Evolutionary conservation across 1,140 invertebrate species (phyloP), one percentile per base, ranked within the genome.

Genomic region (Sminthurides bifidus): DNA sequence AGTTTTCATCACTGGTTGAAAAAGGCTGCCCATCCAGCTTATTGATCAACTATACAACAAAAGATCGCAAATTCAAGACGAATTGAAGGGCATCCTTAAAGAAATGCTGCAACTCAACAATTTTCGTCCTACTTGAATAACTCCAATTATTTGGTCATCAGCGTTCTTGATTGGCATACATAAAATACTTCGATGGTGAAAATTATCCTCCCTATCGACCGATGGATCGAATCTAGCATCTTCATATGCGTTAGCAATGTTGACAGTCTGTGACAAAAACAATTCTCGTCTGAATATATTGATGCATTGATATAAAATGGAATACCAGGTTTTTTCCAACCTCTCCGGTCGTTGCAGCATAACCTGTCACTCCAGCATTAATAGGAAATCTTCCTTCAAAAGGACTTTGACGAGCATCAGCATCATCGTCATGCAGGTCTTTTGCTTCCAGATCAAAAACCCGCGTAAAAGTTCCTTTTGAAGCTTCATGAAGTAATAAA

Each of bases 81-180:
- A n/a, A n/a, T n/a, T n/a, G n/a, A n/a, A n/a, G n/a, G n/a, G n/a
- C n/a, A n/a, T n/a, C n/a, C n/a, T n/a, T n/a, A n/a, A n/a, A n/a
- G n/a, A n/a, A n/a, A n/a, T n/a, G n/a, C n/a, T n/a, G n/a, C 1
- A 48, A 14, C 19, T 37, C 54, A 38, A 54, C 17, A 19, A 24
- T n/a, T n/a, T n/a, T n/a, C n/a, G n/a, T n/a, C 44, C 66, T 66
- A 79, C 78, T 72, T 92, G 88, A 68, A 91, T 91, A 3, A 94
- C 91, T 14, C 92, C 92, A 62, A 95, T 90, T 41, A 94, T 92
- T 68, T 87, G 81, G 19, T 82, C 81, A 38, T 81, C 78, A 1
- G 87, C 88, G 72, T 92, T 91, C 73, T 87, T 88, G 55, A 93
- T 92, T 10, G 89, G 85, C 88, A 92, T 92, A 68, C 87, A 92